Base-by-base conservation (phyloP, 2,888 invertebrate species). In the Leptinotarsa haldemani region DNA sequence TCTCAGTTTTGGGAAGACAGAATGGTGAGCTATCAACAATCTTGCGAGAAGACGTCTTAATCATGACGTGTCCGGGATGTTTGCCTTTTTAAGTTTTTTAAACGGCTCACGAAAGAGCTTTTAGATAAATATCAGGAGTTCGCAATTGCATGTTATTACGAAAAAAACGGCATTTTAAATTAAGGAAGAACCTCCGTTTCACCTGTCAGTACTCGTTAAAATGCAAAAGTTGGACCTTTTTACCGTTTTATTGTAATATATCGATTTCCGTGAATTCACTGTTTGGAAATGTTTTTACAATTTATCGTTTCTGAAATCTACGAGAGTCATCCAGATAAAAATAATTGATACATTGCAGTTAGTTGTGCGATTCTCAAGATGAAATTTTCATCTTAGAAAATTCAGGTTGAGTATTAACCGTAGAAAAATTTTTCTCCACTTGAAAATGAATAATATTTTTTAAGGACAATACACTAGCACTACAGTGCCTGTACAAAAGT, bases 1-100 rank as follows among this genome's bases (percentile, higher is more conserved):
- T 76, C 63, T 69, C 66, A 71, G 71, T 67, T 71, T 73, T 71
- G 64, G 70, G 53, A 61, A 69, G 66, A 68, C 63, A 48, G 61
- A 22, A 64, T 63, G 20, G 20, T 18, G 47, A 47, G 47, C 4
- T 52, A 53, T 53, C 53, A 47, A 40, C 52, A 20, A 67, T 67
- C 69, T 47, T 48, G 61, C 52, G 53, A 22, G 40, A 53, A 73
- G 61, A 73, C 66, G 70, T 70, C 73, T 73, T 58, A 66, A 52
- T 73, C 70, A 66, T 65, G 65, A 40, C 66, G 46, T 53, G 65
- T 47, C 56, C 47, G n/a, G 69, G 61, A 65, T 73, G 58, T 73
- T 73, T 40, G 53, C 67, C 52, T 53, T 67, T 67, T 53, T 52
- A 25, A 53, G 53, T 53, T 52, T 61, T 56, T 67, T 53, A 56